Conservation (phyloP, 2,888 invertebrate genomes). For the Ichneumon xanthorius region DNA sequence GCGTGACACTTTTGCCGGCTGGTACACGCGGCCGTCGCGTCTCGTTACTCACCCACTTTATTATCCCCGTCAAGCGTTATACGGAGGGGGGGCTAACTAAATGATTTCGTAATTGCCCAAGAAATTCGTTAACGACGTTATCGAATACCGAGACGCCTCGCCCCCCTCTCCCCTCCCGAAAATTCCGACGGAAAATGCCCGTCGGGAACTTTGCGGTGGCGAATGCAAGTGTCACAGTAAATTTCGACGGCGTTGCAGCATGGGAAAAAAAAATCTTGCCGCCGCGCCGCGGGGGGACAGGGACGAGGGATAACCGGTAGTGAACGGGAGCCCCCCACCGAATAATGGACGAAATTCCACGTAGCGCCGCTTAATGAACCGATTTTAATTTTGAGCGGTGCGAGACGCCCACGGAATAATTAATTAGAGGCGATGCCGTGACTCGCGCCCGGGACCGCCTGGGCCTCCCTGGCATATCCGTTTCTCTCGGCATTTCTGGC, state of each 20-base stretch:
- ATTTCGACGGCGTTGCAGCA: neutral
- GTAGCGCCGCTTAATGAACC: conserved; percentile 77
- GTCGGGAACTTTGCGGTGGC: conserved; percentile 18
- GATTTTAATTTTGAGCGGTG: conserved; percentile 76
- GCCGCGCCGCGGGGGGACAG: conserved; percentile 19
- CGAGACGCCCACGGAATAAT: conserved; percentile 75
- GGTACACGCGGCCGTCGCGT: neutral
- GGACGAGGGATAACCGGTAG: conserved; percentile 53
- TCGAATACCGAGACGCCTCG: conserved; percentile 24
- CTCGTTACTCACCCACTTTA: conserved; percentile 49
- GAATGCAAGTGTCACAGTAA: conserved; percentile 21
- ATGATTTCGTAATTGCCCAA: conserved; percentile 36
- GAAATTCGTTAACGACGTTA: conserved; percentile 56
- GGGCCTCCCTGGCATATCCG: conserved; percentile 13
- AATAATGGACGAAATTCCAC: conserved; percentile 72
- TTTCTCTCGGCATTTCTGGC: conserved; percentile 32
- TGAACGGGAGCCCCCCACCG: conserved; percentile 64
- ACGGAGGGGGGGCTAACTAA: conserved; percentile 17
- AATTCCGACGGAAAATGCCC: neutral
- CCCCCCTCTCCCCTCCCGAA: neutral
- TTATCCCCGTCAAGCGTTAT: conserved; percentile 28
- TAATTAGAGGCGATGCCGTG: conserved; percentile 70
- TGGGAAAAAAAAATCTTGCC: conserved; percentile 9
- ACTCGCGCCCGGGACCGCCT: conserved; percentile 44
- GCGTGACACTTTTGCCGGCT: conserved; percentile 37